Base-by-base conservation (phyloP, 2,888 invertebrate genomes). In the Conomelus anceps region DNA sequence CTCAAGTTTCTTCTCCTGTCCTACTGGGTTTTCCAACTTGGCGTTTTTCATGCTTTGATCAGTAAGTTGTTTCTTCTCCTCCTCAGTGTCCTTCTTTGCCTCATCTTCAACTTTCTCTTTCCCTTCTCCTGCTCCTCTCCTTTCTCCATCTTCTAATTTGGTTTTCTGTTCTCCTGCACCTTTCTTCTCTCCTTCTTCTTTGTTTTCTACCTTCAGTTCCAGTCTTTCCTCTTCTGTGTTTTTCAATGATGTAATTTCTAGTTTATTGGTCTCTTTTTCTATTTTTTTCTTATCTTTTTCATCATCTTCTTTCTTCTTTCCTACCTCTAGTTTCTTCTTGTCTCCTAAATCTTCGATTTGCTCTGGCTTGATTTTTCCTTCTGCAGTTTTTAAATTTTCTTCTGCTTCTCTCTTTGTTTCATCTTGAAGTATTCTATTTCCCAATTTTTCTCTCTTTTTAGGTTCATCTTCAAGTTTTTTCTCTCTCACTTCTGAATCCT, bases 1-100 rank as follows among this genome's bases (percentile, higher is more conserved):
- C 13, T 90, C 90, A 24, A n/a, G n/a, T n/a, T 85, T 87, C 41
- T 89, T 88, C 22, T 85, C 29, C 41, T 34, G 26, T 22, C 86
- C 41, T 34, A 34, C 23, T 84, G 24, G 86, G 84, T 89, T 84
- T 85, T 87, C 84, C 84, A 29, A 34, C 20, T 84, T 88, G 84
- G 24, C 11, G 11, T 87, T 22, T 23, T 87, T 41, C 20, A 22
- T 23, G 63, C 23, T 29, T 34, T 88, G 23, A 22, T 86, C 88
- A 13, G 29, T 87, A 87, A 84, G 90, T 29, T 89, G 22, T 86
- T 88, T 89, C 23, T 9, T 24, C 84, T 23, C 24, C 23, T 85
- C 34, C 23, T 85, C 29, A 23, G 23, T 20, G 20, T 34, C 24
- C n/a, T 86, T n/a, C 41, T 88, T 88, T 22, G 23, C 17, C 41